phyloP scores from a whole-genome alignment of 2,888 invertebrate species.

The Caenorhabditis panamensis region DNA sequence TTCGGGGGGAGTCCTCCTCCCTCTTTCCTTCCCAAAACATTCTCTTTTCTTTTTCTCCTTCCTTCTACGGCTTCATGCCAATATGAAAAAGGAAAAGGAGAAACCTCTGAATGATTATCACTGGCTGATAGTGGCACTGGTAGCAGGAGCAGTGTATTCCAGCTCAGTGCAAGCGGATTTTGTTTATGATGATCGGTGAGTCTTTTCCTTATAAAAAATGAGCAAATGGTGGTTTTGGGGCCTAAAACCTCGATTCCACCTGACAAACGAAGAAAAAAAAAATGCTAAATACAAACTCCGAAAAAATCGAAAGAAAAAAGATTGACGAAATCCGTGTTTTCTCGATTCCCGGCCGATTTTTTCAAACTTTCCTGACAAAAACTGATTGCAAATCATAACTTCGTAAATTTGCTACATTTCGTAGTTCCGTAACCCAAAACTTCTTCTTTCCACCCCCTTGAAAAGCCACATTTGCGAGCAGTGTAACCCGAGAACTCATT shows the following conservation, averaged over 20 bases:
- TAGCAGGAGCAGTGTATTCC: constrained; percentile 50
- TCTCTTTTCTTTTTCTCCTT: constrained; percentile 1
- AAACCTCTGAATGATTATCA: constrained; percentile 20
- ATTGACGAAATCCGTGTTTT: not conserved
- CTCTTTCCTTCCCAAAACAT: constrained; percentile 15
- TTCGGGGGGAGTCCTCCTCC: constrained; percentile 1
- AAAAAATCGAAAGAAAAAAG: no score
- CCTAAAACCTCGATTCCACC: no score
- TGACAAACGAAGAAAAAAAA: constrained; percentile 1
- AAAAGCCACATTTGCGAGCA: no score
- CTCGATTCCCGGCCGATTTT: no score
- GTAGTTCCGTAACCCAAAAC: no score
- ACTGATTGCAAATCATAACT: no score
- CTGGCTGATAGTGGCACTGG: constrained; percentile 37
- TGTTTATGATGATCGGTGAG: constrained; percentile 71
- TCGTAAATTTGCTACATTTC: no score
- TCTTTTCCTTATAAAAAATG: constrained; percentile 12
- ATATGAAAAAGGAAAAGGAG: constrained; percentile 10
- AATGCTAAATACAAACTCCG: no score
- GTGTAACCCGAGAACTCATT: no score
- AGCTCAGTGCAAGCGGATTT: constrained; percentile 65
- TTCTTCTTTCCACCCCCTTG: no score
- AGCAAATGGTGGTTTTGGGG: no score
- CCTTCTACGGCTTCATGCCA: not conserved
- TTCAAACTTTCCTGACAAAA: no score